Base-by-base conservation (phyloP, 2,113 vertebrate species). In the Mus musculus region DNA sequence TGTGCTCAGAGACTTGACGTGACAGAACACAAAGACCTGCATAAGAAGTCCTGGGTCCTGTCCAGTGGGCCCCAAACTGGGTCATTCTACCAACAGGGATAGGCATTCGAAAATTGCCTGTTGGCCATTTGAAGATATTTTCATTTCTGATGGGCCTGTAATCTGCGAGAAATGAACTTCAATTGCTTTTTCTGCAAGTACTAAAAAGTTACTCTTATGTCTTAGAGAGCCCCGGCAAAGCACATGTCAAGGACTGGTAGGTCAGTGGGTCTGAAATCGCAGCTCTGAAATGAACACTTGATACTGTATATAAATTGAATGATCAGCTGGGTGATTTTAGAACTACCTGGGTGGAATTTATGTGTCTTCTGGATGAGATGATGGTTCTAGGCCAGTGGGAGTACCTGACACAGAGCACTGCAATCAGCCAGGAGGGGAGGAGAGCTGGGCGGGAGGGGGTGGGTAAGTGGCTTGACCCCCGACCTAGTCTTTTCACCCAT, bases 281-380 rank as follows among this genome's bases (percentile, higher is more conserved):
- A 20, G 61, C 71, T 96, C 30, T 90, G 89, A 97, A 97, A 91
- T 95, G 67, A 98, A 88, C 67, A 98, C 92, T 97, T 95, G 97
- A 97, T 94, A 97, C 84, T 97, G 77, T 86, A 95, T 95, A 98
- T 97, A 96, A 97, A 91, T 97, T 95, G 96, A 16, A 5, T 97
- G 97, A 94, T 96, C 97, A 98, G 95, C 96, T 95, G 86, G 93
- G 63, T 95, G 97, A 97, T 92, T 96, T 98, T 77, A 95, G 95
- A 98, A 95, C 97, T 94, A 59, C 42, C 86, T 28, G n/a, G 36
- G 20, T n/a, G 76, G 89, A 94, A 97, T 97, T 73, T 94, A 95
- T 97, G 71, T 85, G 81, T 61, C 87, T 96, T 67, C 69, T 97
- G 36, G 78, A 77, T 26, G 87, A 97, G 94, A 97, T 39, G 86